Conservation (phyloP, 2,888 invertebrate genomes). For the Asteroscopus sphinx region DNA sequence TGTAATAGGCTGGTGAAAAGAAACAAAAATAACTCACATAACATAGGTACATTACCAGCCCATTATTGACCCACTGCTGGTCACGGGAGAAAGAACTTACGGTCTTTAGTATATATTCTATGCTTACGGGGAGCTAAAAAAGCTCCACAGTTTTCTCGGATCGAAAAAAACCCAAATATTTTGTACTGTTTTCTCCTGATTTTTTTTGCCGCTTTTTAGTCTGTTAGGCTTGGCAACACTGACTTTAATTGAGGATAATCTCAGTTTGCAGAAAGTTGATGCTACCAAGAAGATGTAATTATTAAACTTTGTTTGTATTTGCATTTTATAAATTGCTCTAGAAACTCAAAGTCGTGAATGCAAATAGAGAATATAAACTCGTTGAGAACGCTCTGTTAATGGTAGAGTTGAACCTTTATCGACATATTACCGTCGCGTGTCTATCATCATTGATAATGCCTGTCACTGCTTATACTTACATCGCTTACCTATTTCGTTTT, state of each 20-base stretch:
- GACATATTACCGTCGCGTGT: conserved; percentile 42
- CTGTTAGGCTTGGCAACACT: too few species aligned
- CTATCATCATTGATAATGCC: conserved; percentile 40
- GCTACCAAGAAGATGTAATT: conserved; percentile 9
- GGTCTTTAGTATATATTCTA: too few species aligned
- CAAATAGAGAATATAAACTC: conserved; percentile 24
- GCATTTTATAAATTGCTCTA: conserved; percentile 25
- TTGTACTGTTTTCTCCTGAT: too few species aligned
- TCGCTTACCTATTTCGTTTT: conserved; percentile 27
- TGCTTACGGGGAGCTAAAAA: too few species aligned
- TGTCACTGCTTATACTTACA: conserved; percentile 35
- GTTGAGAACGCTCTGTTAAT: conserved; percentile 27
- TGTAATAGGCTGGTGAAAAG: too few species aligned
- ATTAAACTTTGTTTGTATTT: conserved; percentile 22
- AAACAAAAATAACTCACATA: too few species aligned
- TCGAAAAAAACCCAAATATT: too few species aligned
- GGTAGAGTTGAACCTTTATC: conserved; percentile 29
- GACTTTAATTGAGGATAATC: conserved; percentile 26
- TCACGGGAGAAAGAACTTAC: too few species aligned
- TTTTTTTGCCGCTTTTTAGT: too few species aligned
- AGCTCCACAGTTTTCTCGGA: too few species aligned
- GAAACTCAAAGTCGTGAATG: conserved; percentile 17
- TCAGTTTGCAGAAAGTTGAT: conserved; percentile 26
- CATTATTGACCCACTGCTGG: too few species aligned
- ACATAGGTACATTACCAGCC: too few species aligned